Conservation (phyloP, 2,113 vertebrate species). For the Chamaetylas fuelleborni region DNA sequence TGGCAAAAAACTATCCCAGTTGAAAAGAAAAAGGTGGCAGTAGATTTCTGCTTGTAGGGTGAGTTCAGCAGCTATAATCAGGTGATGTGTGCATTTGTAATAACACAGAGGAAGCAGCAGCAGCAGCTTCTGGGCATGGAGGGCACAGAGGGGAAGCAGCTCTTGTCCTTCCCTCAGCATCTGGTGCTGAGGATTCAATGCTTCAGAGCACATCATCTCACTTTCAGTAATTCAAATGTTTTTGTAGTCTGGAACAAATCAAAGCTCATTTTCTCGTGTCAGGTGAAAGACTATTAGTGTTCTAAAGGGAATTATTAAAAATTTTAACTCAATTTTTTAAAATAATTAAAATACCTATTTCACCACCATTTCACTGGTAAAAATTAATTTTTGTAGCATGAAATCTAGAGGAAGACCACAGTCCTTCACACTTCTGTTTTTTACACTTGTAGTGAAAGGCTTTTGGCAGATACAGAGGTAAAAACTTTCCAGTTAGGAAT, state of each 20-base stretch:
- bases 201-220: not conserved
- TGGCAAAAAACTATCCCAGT: not conserved
- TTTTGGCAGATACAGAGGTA: not conserved
- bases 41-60: not conserved
- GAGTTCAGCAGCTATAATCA: not conserved
- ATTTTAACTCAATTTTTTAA: fast-evolving
- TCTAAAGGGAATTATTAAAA: not conserved
- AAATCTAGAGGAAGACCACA: not conserved
- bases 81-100: not conserved
- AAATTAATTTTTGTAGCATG: not conserved
- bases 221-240: not conserved
- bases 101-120: not conserved
- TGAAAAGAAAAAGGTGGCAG: not conserved
- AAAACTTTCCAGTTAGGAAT: not conserved
- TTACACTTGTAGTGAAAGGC: not conserved
- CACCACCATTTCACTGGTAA: not conserved
- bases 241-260: not conserved
- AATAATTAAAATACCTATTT: not conserved
- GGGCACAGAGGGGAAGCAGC: not conserved
- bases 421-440: not conserved
- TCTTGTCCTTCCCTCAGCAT: not conserved
- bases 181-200: not conserved
- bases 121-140: not conserved
- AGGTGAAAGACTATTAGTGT: not conserved
- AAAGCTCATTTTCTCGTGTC: not conserved